Conservation (phyloP, 1,140 invertebrate genomes). For the Scaptomyza hsui region DNA sequence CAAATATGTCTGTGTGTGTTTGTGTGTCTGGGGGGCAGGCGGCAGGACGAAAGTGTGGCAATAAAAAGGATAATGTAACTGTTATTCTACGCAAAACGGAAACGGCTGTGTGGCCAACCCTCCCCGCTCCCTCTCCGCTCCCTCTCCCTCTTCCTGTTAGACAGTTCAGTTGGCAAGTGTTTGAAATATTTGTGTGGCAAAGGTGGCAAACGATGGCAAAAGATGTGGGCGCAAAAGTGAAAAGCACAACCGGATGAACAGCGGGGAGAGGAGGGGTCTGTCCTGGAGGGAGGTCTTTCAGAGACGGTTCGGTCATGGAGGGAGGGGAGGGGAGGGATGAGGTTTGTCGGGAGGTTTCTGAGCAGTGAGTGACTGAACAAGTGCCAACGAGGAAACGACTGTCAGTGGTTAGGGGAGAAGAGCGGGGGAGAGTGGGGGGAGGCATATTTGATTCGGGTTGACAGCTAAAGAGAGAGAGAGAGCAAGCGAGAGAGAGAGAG, state of each 20-base stretch:
- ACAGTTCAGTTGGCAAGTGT: conserved; percentile 57
- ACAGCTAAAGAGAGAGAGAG: conserved; percentile 29
- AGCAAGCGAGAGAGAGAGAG: conserved; percentile 10
- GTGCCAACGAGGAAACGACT: conserved; percentile 78
- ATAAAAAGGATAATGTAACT: conserved; percentile 84
- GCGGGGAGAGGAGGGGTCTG: conserved; percentile 19
- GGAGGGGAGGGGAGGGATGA: not conserved
- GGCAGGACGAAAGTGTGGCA: conserved; percentile 77
- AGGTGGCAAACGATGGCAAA: conserved; percentile 73
- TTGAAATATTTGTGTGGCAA: conserved; percentile 83
- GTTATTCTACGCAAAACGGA: conserved; percentile 81
- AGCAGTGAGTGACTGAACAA: conserved; percentile 76
- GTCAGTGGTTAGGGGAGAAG: conserved; percentile 37
- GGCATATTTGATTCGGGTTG: conserved; percentile 29
- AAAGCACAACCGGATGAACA: conserved; percentile 68
- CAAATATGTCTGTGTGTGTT: conserved; percentile 75
- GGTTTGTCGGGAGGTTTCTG: conserved; percentile 1
- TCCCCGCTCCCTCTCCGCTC: too few relatives aligned
- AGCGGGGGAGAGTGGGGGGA: not conserved
- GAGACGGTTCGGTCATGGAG: not conserved
- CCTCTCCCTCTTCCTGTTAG: not conserved
- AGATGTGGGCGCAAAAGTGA: conserved; percentile 71
- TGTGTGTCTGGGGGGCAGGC: conserved; percentile 19
- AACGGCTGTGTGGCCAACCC: conserved; percentile 41
- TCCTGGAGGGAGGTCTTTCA: not conserved